A percentile compares a stretch with the other conserved stretches of the same genome.
Conservation (phyloP, 2,113 vertebrate genomes). For the Pseudolaguvia tuberculata region DNA sequence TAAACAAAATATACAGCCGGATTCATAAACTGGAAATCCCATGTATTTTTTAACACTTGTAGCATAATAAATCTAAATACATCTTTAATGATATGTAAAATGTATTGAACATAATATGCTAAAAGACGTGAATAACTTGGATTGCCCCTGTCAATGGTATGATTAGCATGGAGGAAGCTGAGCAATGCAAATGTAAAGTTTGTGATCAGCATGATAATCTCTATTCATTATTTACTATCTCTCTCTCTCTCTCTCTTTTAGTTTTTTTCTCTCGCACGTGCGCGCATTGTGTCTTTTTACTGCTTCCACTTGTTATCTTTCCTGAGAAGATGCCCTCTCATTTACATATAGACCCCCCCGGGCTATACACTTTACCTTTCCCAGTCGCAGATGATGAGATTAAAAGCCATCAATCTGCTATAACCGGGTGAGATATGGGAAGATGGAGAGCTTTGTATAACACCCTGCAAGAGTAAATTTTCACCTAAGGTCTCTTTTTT, state of each 20-base stretch:
- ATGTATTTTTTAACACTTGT: too few relatives aligned
- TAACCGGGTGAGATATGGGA: slow-evolving; percentile 37
- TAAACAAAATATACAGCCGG: slow-evolving; percentile 7
- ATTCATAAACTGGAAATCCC: neutral
- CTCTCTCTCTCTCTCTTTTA: slow-evolving; percentile 1
- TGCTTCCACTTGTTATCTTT: slow-evolving; percentile 57
- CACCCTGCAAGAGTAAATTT: neutral
- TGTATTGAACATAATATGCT: neutral
- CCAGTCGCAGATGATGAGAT: slow-evolving; percentile 59
- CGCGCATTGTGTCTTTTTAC: neutral
- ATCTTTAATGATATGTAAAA: neutral
- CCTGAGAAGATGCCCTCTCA: slow-evolving; percentile 58
- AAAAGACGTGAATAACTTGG: neutral
- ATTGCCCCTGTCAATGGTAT: slow-evolving; percentile 3
- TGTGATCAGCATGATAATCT: neutral
- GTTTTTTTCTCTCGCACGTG: slow-evolving; percentile 1
- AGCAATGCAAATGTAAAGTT: slow-evolving; percentile 1
- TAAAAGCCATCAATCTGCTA: slow-evolving; percentile 63
- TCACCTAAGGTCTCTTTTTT: neutral
- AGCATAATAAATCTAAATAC: neutral
- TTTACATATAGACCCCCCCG: slow-evolving; percentile 61
- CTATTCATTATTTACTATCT: neutral
- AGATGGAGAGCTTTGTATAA: slow-evolving; percentile 15
- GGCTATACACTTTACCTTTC: slow-evolving; percentile 46
- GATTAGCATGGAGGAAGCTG: neutral